Percentiles rank a stretch among this genome's conserved stretches.
Conservation (phyloP, 2,797 vertebrate species). For the Falco peregrinus region DNA sequence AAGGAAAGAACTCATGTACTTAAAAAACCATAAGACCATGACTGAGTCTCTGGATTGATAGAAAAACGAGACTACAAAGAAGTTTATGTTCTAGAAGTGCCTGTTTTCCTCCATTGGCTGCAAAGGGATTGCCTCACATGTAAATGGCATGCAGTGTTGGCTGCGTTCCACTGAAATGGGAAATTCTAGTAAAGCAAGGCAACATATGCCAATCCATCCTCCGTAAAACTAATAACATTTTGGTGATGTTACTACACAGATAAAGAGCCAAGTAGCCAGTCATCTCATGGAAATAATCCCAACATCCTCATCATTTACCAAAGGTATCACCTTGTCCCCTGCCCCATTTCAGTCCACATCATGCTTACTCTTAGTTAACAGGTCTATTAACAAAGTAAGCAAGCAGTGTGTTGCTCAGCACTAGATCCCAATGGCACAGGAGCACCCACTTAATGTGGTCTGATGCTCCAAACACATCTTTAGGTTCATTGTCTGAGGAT, state of each 20-base stretch:
- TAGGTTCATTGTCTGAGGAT: neutral
- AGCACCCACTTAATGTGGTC: neutral
- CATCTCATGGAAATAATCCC: neutral
- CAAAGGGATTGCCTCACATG: neutral
- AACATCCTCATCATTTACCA: neutral
- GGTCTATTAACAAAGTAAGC: neutral
- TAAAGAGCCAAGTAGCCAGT: neutral
- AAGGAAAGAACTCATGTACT: neutral
- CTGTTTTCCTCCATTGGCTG: neutral
- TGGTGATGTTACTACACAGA: neutral
- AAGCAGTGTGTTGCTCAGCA: neutral
- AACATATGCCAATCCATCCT: neutral
- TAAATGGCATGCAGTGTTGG: rapidly evolving
- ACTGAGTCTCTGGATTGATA: neutral
- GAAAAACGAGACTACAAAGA: neutral
- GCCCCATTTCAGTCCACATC: neutral
- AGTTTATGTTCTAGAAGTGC: neutral
- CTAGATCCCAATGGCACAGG: neutral
- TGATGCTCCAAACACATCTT: neutral
- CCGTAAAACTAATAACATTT: neutral
- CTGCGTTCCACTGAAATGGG: neutral
- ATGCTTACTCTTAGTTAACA: neutral
- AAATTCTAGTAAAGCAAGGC: neutral
- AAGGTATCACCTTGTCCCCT: neutral
- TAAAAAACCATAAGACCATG: neutral